Conservation (phyloP, 2,888 invertebrate genomes). For the Drosophila tanythrix region DNA sequence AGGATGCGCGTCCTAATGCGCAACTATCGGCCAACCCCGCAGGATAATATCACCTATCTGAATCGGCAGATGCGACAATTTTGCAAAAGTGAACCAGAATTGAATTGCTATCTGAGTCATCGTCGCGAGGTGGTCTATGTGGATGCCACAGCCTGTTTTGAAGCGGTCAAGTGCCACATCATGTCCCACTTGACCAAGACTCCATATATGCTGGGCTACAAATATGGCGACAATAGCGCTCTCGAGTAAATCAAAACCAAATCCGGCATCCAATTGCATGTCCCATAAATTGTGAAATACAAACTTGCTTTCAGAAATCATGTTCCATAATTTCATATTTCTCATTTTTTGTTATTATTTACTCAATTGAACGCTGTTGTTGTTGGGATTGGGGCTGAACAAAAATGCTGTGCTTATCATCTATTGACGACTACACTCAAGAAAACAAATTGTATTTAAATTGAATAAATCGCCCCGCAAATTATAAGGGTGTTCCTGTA, state of each 20-base stretch:
- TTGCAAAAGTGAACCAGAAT: slow-evolving; percentile 54
- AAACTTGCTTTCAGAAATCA: slow-evolving; percentile 29
- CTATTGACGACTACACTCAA: background rate
- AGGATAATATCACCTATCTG: slow-evolving; percentile 62
- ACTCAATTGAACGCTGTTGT: slow-evolving; percentile 58
- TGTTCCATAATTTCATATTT: slow-evolving; percentile 51
- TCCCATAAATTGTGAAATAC: slow-evolving; percentile 50
- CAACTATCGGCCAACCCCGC: slow-evolving; percentile 63
- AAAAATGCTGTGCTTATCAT: background rate
- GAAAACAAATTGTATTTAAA: background rate
- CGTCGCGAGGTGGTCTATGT: slow-evolving; percentile 76
- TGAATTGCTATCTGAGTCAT: slow-evolving; percentile 74
- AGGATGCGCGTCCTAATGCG: slow-evolving; percentile 67
- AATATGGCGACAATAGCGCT: slow-evolving; percentile 58
- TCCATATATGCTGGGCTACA: slow-evolving; percentile 77
- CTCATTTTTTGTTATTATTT: slow-evolving; percentile 59
- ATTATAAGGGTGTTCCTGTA: background rate
- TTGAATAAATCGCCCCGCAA: background rate
- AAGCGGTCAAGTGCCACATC: slow-evolving; percentile 67
- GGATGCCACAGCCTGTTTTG: slow-evolving; percentile 60
- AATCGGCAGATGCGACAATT: slow-evolving; percentile 78
- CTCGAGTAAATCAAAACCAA: slow-evolving; percentile 19
- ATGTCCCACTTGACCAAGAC: slow-evolving; percentile 67
- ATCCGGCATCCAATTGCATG: slow-evolving; percentile 32
- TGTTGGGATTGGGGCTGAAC: slow-evolving; percentile 26